phyloP scores from a whole-genome alignment of 2,797 vertebrate genomes.

The Danio tinwini region DNA sequence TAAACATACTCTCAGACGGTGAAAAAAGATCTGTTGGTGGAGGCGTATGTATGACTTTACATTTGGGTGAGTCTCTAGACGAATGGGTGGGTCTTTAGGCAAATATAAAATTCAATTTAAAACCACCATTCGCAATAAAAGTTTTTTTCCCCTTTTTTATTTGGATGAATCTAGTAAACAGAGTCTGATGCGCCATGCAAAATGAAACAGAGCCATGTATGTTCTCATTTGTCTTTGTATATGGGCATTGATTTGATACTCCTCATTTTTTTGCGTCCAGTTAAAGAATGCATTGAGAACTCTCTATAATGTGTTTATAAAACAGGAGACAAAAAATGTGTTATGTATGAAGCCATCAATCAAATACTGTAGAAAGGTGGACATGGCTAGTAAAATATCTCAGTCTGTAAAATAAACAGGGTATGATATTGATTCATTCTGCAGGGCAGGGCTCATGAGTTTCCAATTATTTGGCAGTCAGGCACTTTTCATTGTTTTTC shows the following conservation, averaged over 20 bases:
- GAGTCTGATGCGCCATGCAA: background rate
- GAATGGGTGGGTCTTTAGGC: background rate
- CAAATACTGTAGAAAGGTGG: background rate
- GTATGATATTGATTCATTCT: slow-evolving; percentile 1
- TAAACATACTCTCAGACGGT: slow-evolving; percentile 3
- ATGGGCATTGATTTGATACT: background rate
- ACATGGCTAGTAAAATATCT: background rate
- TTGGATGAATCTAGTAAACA: slow-evolving; percentile 9
- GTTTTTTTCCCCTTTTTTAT: slow-evolving; percentile 1
- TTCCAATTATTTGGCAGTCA: slow-evolving; percentile 6
- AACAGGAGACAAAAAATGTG: background rate
- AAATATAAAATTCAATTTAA: slow-evolving; percentile 13
- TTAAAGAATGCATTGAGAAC: background rate
- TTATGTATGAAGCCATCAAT: background rate
- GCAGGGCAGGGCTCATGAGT: slow-evolving; percentile 11
- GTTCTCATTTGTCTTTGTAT: background rate
- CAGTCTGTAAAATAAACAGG: background rate
- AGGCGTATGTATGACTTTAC: background rate
- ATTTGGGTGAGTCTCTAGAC: slow-evolving; percentile 18
- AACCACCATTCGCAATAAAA: background rate
- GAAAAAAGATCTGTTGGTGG: background rate
- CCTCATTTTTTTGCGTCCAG: background rate
- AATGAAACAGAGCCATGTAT: background rate
- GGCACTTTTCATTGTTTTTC: slow-evolving; percentile 5
- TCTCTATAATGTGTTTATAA: slow-evolving; percentile 1